phyloP scores from a whole-genome alignment of 2,113 vertebrate species.

The Propithecus coquereli region DNA sequence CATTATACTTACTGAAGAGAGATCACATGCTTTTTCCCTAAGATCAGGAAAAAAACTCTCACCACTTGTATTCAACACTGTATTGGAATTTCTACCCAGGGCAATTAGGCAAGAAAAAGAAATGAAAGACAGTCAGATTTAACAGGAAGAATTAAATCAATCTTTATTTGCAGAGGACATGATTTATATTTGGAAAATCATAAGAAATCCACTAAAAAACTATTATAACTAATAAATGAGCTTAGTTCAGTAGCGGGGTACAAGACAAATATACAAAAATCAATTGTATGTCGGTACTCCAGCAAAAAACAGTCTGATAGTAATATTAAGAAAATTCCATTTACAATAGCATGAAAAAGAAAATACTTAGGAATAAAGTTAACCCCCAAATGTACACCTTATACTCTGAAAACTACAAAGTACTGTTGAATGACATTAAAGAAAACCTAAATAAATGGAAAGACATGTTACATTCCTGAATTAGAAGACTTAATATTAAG shows the following conservation, averaged over 20 bases:
- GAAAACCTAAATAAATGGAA: neutral
- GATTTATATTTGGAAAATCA: neutral
- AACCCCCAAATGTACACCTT: neutral
- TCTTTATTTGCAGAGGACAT: neutral
- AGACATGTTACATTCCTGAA: neutral
- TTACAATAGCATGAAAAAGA: neutral
- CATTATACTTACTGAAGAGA: neutral
- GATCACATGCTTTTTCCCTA: neutral
- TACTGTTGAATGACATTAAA: neutral
- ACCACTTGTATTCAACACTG: neutral
- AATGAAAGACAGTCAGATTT: neutral
- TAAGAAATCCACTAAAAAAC: neutral
- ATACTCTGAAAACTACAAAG: neutral
- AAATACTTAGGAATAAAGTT: neutral
- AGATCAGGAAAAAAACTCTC: neutral
- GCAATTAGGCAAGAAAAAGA: neutral
- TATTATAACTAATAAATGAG: neutral
- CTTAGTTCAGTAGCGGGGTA: neutral
- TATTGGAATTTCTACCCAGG: neutral
- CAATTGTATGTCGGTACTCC: neutral
- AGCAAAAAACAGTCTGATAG: neutral
- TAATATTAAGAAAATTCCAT: neutral
- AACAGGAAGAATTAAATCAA: neutral
- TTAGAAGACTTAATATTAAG: neutral
- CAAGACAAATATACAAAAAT: neutral